Evolutionary conservation across 2,113 vertebrate genomes (phyloP), one percentile per base, ranked within the genome.

Genomic region (Pomatorhinus ruficollis): DNA sequence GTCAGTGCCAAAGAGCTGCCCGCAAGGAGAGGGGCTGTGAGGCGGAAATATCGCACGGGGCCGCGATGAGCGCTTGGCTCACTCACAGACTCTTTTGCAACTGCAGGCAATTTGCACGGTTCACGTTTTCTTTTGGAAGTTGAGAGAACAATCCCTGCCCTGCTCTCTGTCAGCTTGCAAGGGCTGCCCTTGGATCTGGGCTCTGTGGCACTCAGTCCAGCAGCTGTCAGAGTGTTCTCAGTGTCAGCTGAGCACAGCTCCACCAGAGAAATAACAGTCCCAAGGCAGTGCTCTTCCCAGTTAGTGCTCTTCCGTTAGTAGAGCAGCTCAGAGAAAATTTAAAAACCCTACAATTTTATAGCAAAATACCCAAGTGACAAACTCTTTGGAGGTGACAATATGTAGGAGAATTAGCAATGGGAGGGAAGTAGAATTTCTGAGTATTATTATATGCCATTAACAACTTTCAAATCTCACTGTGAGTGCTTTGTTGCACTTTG

Each of bases 401-500:
- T 28, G 88, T 87, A 77, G 77, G 89, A 96, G 95, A 96, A 97
- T 97, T 76, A 97, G 88, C 83, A 78, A 88, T 57, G 30, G 75
- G 93, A 96, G 10, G 84, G 80, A 68, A 68, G 8, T 15, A 83
- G 80, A 25, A 40, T 89, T 94, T 71, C 93, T 85, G 33, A 91
- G 86, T 95, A 28, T 80, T 75, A 89, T 96, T 94, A 95, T 65
- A 83, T 78, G 84, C 87, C 81, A 77, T 95, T 95, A 84, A 91
- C 72, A 91, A 95, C 71, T 95, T 97, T 96, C 95, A 96, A 52
- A 90, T 97, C 91, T 97, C 96, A 89, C 37, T 54, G 31, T 74
- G 60, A 92, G 63, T 63, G 64, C 87, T 96, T 95, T 83, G 82
- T 68, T 94, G 86, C 66, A 59, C 19, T 52, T 79, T 28, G 28